These are phyloP conservation scores for Diadegma fenestrale DNA, from an alignment of 2,888 invertebrate genomes.

Conservation along the genomic window DNA sequence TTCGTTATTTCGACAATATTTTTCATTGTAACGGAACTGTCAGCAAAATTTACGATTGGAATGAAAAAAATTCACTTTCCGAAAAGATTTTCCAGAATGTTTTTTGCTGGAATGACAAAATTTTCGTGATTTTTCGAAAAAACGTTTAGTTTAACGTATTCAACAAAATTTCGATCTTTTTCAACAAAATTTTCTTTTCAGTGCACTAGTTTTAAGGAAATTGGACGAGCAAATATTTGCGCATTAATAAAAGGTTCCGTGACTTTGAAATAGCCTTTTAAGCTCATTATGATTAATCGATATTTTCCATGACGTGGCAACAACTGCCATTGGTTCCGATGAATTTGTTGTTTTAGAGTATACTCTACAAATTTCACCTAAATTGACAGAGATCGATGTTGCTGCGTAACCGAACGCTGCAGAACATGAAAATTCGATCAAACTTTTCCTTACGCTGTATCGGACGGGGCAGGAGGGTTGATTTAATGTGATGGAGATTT, in stretches of 20 bases:
- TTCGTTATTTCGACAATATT: no score
- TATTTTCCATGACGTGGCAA: slow-evolving; percentile 31
- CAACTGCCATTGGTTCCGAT: background rate
- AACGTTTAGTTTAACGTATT: no score
- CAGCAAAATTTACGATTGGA: no score
- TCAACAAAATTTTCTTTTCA: no score
- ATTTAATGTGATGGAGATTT: slow-evolving; percentile 4
- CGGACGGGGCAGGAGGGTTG: background rate
- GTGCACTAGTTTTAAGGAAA: slow-evolving; percentile 3
- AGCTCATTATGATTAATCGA: slow-evolving; percentile 53
- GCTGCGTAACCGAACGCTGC: background rate
- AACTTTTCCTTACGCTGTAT: background rate
- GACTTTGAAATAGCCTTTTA: slow-evolving; percentile 8
- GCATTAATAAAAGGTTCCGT: background rate
- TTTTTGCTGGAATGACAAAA: no score
- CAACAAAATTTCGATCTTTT: no score
- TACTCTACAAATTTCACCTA: background rate
- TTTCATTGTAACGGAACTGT: no score
- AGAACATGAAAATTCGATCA: slow-evolving; percentile 19
- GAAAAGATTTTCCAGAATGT: no score
- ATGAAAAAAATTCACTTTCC: no score
- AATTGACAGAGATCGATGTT: slow-evolving; percentile 1
- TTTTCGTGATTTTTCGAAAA: no score
- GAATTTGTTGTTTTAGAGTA: background rate
- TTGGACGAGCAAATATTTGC: slow-evolving; percentile 26